These are phyloP conservation scores for Petrocephalus zakoni DNA, from an alignment of 2,113 vertebrate genomes.

Conservation along the genomic window DNA sequence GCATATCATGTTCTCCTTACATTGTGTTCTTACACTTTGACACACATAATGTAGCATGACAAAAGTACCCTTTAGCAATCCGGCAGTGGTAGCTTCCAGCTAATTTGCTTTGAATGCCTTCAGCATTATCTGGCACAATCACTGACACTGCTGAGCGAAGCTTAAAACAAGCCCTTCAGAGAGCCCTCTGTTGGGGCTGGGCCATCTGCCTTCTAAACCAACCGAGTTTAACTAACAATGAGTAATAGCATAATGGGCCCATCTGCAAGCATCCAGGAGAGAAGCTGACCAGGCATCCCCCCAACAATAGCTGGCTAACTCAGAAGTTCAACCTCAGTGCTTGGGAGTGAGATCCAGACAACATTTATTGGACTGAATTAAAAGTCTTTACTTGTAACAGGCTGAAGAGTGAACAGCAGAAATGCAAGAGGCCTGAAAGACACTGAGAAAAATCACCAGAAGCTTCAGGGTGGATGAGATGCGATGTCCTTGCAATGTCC, in stretches of 20 bases:
- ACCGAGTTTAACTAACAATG: background rate
- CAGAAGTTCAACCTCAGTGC: background rate
- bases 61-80: slow-evolving; percentile 3
- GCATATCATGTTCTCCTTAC: background rate
- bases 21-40: background rate
- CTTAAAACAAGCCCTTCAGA: background rate
- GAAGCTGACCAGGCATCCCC: background rate
- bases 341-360: background rate
- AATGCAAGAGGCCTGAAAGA: background rate
- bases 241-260: slow-evolving; percentile 4
- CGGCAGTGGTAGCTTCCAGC: background rate
- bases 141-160: background rate
- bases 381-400: background rate
- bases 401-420: background rate
- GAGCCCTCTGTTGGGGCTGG: background rate
- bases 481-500: background rate
- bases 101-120: slow-evolving; percentile 8
- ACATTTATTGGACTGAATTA: background rate
- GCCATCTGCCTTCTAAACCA: background rate
- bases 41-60: background rate
- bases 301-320: background rate
- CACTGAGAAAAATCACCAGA: background rate
- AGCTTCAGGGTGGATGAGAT: background rate
- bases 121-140: background rate
- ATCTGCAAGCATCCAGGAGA: background rate